A percentile compares a stretch with the other conserved stretches of the same genome.
Evolutionary conservation across 2,797 vertebrate species (phyloP).

Genomic region (Salmo trutta): DNA sequence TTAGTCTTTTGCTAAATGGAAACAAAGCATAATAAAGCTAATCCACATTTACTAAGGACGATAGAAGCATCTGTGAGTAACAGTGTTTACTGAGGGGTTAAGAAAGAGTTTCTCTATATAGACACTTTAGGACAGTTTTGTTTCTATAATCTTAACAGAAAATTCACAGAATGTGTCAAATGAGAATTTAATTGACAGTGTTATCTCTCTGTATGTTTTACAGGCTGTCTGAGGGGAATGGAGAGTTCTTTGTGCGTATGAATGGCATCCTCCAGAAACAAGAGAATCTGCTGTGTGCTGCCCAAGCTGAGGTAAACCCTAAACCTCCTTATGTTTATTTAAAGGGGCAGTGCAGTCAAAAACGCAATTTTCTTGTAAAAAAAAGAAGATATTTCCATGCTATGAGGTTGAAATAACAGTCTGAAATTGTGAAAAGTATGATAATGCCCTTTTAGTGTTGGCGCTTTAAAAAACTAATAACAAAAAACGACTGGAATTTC

Average conservation of each 20-base stretch:
- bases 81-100: neutral
- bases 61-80: neutral
- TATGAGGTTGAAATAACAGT: too few relatives aligned
- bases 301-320: slow-evolving; percentile 79
- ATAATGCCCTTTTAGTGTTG: too few relatives aligned
- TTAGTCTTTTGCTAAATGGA: neutral
- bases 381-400: too few relatives aligned
- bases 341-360: too few relatives aligned
- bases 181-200: slow-evolving; percentile 12
- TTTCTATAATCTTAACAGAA: neutral
- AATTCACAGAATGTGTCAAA: neutral
- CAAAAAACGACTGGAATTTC: too few relatives aligned
- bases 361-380: too few relatives aligned
- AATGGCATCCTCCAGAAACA: slow-evolving; percentile 85
- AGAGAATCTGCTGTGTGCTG: slow-evolving; percentile 79
- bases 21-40: neutral
- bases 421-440: too few relatives aligned
- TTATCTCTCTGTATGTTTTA: slow-evolving; percentile 43
- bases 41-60: neutral
- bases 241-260: slow-evolving; percentile 87
- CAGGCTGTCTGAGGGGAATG: slow-evolving; percentile 80
- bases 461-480: too few relatives aligned
- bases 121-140: neutral
- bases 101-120: neutral
- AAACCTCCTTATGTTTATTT: slow-evolving; percentile 2